phyloP scores from a whole-genome alignment of 2,113 vertebrate species.

The Rhabdornis inornatus region DNA sequence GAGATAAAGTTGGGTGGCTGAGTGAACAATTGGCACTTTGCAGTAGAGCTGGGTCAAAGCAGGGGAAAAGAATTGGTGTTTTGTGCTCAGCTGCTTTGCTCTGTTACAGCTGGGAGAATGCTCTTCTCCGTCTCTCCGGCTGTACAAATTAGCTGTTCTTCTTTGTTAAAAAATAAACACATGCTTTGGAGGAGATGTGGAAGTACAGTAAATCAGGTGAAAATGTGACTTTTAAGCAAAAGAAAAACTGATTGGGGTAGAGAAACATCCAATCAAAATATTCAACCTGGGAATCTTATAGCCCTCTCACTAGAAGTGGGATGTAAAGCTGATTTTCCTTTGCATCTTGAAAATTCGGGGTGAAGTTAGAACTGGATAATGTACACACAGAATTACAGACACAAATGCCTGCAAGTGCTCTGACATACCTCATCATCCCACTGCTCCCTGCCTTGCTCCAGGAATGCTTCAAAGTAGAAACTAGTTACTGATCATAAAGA shows the following conservation, averaged over 20 bases:
- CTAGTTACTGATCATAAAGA: neutral
- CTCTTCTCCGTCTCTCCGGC: neutral
- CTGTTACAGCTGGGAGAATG: neutral
- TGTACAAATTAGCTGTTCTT: neutral
- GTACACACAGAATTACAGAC: neutral
- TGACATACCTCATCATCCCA: neutral
- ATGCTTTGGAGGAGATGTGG: neutral
- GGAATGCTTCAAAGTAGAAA: neutral
- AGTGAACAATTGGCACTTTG: fast-evolving
- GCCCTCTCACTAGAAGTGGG: neutral
- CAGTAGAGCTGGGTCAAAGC: neutral
- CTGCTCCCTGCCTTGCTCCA: neutral
- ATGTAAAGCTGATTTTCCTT: neutral
- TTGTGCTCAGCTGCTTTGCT: neutral
- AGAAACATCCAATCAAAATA: neutral
- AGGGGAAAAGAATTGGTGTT: neutral
- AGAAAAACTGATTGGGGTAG: neutral
- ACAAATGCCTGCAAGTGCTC: neutral
- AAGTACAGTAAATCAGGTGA: neutral
- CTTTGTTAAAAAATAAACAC: neutral
- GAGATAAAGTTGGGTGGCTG: neutral
- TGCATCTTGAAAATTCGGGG: neutral
- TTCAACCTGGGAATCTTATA: neutral
- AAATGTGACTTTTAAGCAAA: neutral
- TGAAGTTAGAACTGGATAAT: neutral